Evolutionary conservation across 1,140 invertebrate genomes (phyloP), one percentile per base, ranked within the genome.

Genomic region (Drosophila quadrilineata): DNA sequence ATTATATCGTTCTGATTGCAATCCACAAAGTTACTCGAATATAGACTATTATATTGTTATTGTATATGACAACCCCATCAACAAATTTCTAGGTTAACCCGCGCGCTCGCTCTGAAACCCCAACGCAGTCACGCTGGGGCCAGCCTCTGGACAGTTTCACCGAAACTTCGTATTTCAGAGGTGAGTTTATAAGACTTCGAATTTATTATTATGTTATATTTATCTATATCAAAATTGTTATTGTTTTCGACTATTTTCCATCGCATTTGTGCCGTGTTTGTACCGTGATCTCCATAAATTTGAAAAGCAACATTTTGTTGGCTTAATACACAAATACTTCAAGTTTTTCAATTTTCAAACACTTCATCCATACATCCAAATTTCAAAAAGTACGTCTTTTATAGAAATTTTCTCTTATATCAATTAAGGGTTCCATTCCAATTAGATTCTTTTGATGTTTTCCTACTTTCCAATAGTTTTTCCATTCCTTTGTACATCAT

Each of bases 31-130:
- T n/a, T n/a, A n/a, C n/a, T n/a, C n/a, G n/a, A n/a, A n/a, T n/a
- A n/a, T n/a, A n/a, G n/a, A n/a, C n/a, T n/a, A n/a, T n/a, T n/a
- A n/a, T n/a, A n/a, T n/a, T n/a, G n/a, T n/a, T n/a, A n/a, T n/a
- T n/a, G n/a, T n/a, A n/a, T n/a, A 40, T 6, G 17, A 33, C 14
- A 35, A 35, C 14, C 14, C n/a, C n/a, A n/a, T n/a, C n/a, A 40
- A 41, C 17, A 45, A 54, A 54, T 72, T 76, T 88, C 52, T 72
- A 94, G 93, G 91, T 94, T 29, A 91, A 93, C 69, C 93, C 94
- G 68, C 91, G 94, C 49, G 93, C 93, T 21, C 91, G 93, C 60
- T 94, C 94, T 29, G 90, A 93, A 56, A 94, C 93, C 35, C 92
- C 94, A 40, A 91, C 92, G 66, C 69, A 71, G 54, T 91, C 91